Conservation (phyloP, 2,888 invertebrate species). For the Andricus quercusramuli region DNA sequence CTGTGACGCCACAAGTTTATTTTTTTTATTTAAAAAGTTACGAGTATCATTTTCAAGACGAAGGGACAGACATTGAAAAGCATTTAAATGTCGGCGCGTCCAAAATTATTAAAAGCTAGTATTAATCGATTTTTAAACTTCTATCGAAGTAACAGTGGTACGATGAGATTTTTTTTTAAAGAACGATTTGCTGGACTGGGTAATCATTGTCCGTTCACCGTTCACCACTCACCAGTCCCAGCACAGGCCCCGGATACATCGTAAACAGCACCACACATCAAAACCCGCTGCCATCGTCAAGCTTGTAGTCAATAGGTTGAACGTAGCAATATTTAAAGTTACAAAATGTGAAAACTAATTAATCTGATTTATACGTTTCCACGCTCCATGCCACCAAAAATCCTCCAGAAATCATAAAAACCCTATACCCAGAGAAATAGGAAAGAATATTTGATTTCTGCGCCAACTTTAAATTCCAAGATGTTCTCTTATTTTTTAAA, state of each 20-base stretch:
- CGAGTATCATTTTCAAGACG: background rate
- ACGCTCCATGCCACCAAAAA: conserved; percentile 3
- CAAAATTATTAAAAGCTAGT: background rate
- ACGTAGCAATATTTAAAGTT: conserved; percentile 45
- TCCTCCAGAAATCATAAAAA: background rate
- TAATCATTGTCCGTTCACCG: conserved; percentile 54
- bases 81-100: too few species aligned
- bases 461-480: too few species aligned
- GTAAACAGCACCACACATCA: conserved; percentile 57
- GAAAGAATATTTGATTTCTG: background rate
- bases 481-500: too few species aligned
- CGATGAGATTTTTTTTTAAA: conserved; percentile 37
- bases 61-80: too few species aligned
- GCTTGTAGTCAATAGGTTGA: conserved; percentile 53
- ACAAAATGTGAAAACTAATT: conserved; percentile 29
- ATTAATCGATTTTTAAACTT: background rate
- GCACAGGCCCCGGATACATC: conserved; percentile 60
- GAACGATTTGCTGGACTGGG: conserved; percentile 50
- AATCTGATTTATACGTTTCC: conserved; percentile 8
- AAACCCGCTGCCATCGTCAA: conserved; percentile 50
- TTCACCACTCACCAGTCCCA: conserved; percentile 62
- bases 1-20: background rate
- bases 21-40: background rate
- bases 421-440: background rate
- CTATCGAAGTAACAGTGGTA: conserved; percentile 33